Percentiles rank a stretch among this genome's conserved stretches.
Evolutionary conservation across 2,113 vertebrate genomes (phyloP).

Genomic region (Polypterus bichir): DNA sequence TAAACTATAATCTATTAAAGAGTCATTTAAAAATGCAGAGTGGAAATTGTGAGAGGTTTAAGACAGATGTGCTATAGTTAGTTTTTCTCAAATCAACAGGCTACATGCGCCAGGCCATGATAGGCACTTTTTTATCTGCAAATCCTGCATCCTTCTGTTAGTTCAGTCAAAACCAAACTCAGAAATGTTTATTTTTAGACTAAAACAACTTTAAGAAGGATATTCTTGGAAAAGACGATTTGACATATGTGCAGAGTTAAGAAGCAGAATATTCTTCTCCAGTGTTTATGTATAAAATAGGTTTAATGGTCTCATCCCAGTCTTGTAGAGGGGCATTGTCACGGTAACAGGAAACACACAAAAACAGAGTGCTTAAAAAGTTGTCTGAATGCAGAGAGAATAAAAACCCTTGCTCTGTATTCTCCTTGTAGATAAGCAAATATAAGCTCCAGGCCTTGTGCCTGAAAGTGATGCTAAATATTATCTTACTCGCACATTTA

Average conservation of each 20-base stretch:
- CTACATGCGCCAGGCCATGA: background rate
- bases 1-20: background rate
- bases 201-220: background rate
- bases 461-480: too few species aligned
- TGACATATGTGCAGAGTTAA: background rate
- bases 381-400: slow-evolving; percentile 8
- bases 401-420: slow-evolving; percentile 13
- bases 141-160: too few species aligned
- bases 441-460: background rate
- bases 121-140: too few species aligned
- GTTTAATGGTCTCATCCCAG: slow-evolving; percentile 16
- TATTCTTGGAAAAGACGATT: background rate
- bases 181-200: background rate
- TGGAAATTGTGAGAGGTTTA: too few species aligned
- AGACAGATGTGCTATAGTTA: too few species aligned
- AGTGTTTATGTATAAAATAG: slow-evolving; percentile 13
- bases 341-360: slow-evolving; percentile 21
- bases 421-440: slow-evolving; percentile 3
- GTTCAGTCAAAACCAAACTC: too few species aligned
- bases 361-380: slow-evolving; percentile 9
- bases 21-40: slow-evolving; percentile 17
- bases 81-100: background rate
- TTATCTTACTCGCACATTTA: too few species aligned
- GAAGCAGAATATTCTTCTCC: background rate
- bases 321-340: slow-evolving; percentile 13